A percentile compares a stretch with the other conserved stretches of the same genome.
These are phyloP conservation scores for Tragopan temminckii DNA, from an alignment of 2,797 vertebrate species.

Conservation along the genomic window DNA sequence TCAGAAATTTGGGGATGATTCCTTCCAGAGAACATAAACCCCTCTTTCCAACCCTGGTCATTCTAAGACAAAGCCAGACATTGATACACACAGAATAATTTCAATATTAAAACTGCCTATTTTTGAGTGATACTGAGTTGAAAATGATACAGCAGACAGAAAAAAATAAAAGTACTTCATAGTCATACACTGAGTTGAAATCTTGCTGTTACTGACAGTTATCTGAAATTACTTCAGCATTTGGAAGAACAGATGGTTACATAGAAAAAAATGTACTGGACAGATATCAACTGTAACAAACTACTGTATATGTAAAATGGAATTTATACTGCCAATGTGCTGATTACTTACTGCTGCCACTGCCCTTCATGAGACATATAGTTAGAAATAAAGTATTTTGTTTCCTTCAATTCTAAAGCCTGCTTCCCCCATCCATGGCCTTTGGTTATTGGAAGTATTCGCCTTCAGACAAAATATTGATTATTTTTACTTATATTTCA, in stretches of 20 bases:
- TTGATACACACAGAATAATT: neutral
- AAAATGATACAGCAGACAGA: neutral
- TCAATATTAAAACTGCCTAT: neutral
- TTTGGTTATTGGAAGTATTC: neutral
- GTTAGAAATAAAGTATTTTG: neutral
- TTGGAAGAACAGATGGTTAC: neutral
- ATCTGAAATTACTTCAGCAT: neutral
- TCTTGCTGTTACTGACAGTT: neutral
- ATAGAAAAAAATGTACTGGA: neutral
- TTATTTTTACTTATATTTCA: neutral
- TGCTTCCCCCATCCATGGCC: neutral
- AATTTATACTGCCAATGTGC: neutral
- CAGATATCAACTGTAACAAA: neutral
- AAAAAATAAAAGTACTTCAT: neutral
- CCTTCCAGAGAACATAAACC: neutral
- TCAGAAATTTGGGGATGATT: neutral
- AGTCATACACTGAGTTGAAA: neutral
- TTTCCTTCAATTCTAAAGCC: neutral
- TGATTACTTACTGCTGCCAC: neutral
- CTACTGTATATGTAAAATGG: neutral
- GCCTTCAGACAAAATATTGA: neutral
- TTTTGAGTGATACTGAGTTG: conserved; percentile 2
- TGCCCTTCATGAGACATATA: neutral
- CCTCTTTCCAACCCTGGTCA: neutral
- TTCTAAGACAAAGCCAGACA: neutral